Evolutionary conservation across 1,140 invertebrate genomes (phyloP), one percentile per base, ranked within the genome.

Genomic region (Gryon sp.): DNA sequence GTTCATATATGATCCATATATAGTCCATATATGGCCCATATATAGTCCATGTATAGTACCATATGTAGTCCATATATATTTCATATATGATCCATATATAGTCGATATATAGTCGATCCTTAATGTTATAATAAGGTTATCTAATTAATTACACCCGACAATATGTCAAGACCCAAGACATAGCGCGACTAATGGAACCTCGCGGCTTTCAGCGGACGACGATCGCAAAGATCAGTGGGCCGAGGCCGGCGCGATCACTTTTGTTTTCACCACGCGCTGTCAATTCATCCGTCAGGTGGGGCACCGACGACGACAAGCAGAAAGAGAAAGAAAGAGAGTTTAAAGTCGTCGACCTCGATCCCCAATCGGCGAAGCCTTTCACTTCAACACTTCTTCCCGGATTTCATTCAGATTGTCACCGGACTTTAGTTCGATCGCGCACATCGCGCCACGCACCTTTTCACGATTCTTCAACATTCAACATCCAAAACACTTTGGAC

Each of bases 281-380:
- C 14, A 16, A 26, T 32, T 24, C 14, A 26, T n/a, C n/a, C 12
- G 18, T 32, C 36, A 74, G 14, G 69, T 59, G 66, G 52, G 69
- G 55, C n/a, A n/a, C n/a, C n/a, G n/a, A n/a, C n/a, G n/a, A n/a
- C n/a, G n/a, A n/a, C n/a, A n/a, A n/a, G n/a, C n/a, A n/a, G n/a
- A n/a, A 73, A 22, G 38, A 59, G 50, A 66, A 73, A 83, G 78
- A 83, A 80, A 81, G 60, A 59, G 60, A 52, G 52, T 59, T 52
- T 68, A 68, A 79, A 78, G 78, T 77, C 74, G 73, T 78, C 86
- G 87, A 87, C 87, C 87, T 87, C 86, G 80, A 87, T 88, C 83
- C 77, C 65, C 81, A 68, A 81, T 80, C 77, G 65, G 22, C 34
- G 59, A 80, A 77, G 82, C 87, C 87, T 88, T 88, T 88, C 87